These are phyloP conservation scores for Epizoanthus stellaris DNA, from an alignment of 92 coral and sea anemone species.

Conservation along the genomic window DNA sequence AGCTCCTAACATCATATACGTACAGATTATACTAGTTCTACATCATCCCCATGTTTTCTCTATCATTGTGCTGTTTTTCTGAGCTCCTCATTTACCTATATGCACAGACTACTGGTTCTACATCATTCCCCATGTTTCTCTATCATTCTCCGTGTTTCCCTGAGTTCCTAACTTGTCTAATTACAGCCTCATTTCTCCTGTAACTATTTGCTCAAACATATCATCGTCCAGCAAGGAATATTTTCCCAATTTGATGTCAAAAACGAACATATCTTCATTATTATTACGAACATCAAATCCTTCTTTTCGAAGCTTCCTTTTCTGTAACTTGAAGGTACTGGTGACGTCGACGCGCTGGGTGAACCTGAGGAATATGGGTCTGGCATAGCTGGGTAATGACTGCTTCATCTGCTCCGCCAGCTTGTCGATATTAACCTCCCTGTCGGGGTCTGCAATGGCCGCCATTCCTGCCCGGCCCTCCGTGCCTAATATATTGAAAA, in stretches of 20 bases:
- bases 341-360: slow-evolving; percentile 78
- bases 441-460: slow-evolving; percentile 79
- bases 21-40: too few species aligned
- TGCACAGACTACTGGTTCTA: too few species aligned
- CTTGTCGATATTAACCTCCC: slow-evolving; percentile 57
- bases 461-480: slow-evolving; percentile 99
- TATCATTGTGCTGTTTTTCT: too few species aligned
- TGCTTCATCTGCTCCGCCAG: slow-evolving; percentile 64
- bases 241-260: slow-evolving; percentile 60
- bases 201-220: slow-evolving; percentile 60
- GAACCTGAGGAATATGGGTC: slow-evolving; percentile 85
- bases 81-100: too few species aligned
- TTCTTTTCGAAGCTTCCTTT: slow-evolving; percentile 75
- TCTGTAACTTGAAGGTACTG: slow-evolving; percentile 92
- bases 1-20: too few species aligned
- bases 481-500: slow-evolving; percentile 40
- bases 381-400: slow-evolving; percentile 83
- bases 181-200: slow-evolving; percentile 76
- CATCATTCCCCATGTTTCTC: too few species aligned
- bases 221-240: slow-evolving; percentile 64
- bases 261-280: slow-evolving; percentile 69
- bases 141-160: too few species aligned
- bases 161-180: too few species aligned
- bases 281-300: slow-evolving; percentile 77
- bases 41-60: too few species aligned